Base-by-base conservation (phyloP, 2,797 vertebrate species). In the Peromyscus melanophrys region DNA sequence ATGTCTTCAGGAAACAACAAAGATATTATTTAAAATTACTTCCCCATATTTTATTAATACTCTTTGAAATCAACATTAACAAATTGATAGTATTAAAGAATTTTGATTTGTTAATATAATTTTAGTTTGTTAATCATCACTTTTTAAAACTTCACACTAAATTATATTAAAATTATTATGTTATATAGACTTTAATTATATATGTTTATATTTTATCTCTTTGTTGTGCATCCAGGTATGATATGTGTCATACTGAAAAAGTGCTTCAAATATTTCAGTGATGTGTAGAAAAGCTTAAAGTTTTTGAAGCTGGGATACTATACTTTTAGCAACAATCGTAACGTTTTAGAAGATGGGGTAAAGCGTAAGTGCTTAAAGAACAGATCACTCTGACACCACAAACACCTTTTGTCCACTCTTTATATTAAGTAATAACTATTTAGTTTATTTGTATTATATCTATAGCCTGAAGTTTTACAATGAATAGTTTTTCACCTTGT, bases 81-180 rank as follows among this genome's bases (percentile, higher is more conserved):
- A 91, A 89, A 67, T 59, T 87, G 6, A 49, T 65, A 78, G 16
- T 55, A 91, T 40, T 90, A 83, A 63, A 86, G 10, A 88, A 65
- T 57, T 93, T 65, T 90, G 2, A 89, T 75, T 92, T 90, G 31
- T 52, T 83, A 83, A 61, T 67, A 83, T 8, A 49, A 89, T 76
- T 89, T 85, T 90, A 80, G 63, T 78, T 87, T 94, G 29, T 69
- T 34, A 96, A 4, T 87, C 85, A 77, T 67, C 37, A 94, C 11
- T 81, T 96, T 61, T 87, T 84, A 84, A 88, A 88, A 59, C 73
- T 89, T 81, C 78, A 93, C 75, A 49, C 9, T 83, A 61, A 94
- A 82, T 21, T 90, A 85, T 29, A 81, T 67, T 81, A 40, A 89
- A 85, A 83, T 84, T 27, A 67, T 93, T 95, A 89, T 92, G 17